Evolutionary conservation across 2,888 invertebrate species (phyloP).

Genomic region (Augiades crinisus): DNA sequence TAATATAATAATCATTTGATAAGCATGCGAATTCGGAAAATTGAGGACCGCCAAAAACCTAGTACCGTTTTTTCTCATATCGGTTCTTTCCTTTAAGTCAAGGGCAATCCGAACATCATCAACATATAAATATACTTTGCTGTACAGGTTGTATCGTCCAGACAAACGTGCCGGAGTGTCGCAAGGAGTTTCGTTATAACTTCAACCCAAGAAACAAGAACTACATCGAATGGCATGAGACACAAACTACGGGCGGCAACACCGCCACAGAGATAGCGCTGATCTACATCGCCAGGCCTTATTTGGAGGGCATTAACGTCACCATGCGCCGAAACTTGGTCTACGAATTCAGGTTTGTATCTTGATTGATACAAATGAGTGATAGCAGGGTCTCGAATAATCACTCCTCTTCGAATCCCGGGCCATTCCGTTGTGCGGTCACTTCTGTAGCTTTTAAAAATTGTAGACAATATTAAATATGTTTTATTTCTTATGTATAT

Average conservation of each 20-base stretch:
- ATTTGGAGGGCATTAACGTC: slow-evolving; percentile 4
- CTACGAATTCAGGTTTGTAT: slow-evolving; percentile 14
- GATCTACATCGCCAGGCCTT: slow-evolving; percentile 10
- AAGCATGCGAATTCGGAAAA: no score
- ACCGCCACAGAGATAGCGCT: not conserved
- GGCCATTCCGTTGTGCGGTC: no score
- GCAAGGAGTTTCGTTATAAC: not conserved
- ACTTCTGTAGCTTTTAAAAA: no score
- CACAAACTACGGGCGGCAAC: not conserved
- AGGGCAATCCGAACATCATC: no score
- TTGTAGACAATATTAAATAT: no score
- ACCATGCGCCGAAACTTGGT: slow-evolving; percentile 8
- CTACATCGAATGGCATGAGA: slow-evolving; percentile 11
- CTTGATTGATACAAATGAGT: not conserved
- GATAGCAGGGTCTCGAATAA: no score
- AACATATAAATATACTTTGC: not conserved
- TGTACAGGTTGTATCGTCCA: slow-evolving; percentile 5
- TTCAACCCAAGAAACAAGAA: not conserved
- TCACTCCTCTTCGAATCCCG: no score
- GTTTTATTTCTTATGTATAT: no score
- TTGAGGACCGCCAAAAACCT: no score
- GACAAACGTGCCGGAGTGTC: not conserved
- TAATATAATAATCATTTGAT: no score
- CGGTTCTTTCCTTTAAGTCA: no score
- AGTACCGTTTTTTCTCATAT: no score